These are phyloP conservation scores for Caradrina clavipalpis DNA, from an alignment of 2,888 invertebrate species.

Conservation along the genomic window DNA sequence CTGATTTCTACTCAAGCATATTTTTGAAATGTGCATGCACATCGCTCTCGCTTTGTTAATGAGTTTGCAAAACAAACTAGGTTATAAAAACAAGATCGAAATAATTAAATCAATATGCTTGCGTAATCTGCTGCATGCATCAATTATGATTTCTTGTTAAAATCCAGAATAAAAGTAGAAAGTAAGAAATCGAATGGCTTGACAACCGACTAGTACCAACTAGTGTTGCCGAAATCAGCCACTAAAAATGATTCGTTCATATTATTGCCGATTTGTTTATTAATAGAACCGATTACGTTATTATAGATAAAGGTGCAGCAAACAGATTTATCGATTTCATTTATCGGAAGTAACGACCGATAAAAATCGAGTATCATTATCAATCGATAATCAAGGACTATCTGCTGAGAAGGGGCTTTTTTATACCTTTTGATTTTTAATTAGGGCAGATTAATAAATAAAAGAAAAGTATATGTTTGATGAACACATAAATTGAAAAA, in stretches of 20 bases:
- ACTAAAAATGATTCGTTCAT: not conserved
- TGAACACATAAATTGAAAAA: no score
- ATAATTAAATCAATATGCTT: conserved; percentile 63
- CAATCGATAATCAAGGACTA: conserved; percentile 8
- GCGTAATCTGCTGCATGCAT: conserved; percentile 45
- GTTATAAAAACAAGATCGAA: conserved; percentile 75
- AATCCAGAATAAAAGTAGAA: conserved; percentile 4
- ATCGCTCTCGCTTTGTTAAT: conserved; percentile 55
- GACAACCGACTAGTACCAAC: not conserved
- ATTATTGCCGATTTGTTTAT: not conserved
- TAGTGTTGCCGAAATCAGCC: not conserved
- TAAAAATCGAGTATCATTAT: conserved; percentile 19
- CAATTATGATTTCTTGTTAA: conserved; percentile 14
- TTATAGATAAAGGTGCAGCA: conserved; percentile 20
- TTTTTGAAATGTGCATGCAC: conserved; percentile 55
- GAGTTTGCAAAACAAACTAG: conserved; percentile 74
- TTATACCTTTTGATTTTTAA: not conserved
- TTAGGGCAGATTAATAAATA: no score
- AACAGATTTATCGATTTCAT: conserved; percentile 38
- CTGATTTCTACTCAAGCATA: conserved; percentile 55
- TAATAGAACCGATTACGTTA: conserved; percentile 10
- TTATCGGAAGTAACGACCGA: conserved; percentile 35
- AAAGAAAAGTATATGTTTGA: no score
- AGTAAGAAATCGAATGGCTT: not conserved
- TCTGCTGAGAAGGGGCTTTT: not conserved